A percentile compares a stretch with the other conserved stretches of the same genome.
Evolutionary conservation across 2,888 invertebrate genomes (phyloP).

Genomic region (Leistus spinibarbis): DNA sequence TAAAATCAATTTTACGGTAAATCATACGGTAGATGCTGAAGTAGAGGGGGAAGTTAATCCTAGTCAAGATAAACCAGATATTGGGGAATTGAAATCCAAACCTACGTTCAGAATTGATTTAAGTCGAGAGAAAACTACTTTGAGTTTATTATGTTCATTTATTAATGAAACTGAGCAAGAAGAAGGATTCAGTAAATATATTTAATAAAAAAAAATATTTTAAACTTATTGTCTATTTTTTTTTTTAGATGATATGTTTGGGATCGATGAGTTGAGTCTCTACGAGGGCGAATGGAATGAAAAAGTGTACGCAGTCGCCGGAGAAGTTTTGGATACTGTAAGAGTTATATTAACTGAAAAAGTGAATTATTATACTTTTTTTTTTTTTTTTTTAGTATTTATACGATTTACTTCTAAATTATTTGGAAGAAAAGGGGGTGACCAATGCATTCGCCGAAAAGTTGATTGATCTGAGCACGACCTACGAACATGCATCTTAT

Average conservation of each 20-base stretch:
- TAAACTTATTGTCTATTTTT: conserved; percentile 3
- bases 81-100: conserved; percentile 86
- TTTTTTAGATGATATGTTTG: conserved; percentile 82
- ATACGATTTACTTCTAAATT: conserved; percentile 92
- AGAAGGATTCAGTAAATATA: conserved; percentile 71
- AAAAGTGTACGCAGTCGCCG: conserved; percentile 87
- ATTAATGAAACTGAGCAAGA: conserved; percentile 66
- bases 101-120: conserved; percentile 92
- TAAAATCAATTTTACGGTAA: conserved; percentile 86
- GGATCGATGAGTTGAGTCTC: conserved; percentile 91
- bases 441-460: conserved; percentile 92
- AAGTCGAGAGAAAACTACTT: conserved; percentile 73
- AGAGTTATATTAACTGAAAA: too few species aligned
- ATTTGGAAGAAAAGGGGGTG: conserved; percentile 94
- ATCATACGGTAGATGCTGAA: conserved; percentile 91
- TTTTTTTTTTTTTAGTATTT: conserved; percentile 72
- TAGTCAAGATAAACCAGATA: conserved; percentile 71
- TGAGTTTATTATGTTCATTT: conserved; percentile 87
- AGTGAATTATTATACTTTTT: background rate
- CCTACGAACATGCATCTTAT: conserved; percentile 92
- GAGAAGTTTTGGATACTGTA: conserved; percentile 94
- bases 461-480: conserved; percentile 85
- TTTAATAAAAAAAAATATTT: conserved; percentile 23
- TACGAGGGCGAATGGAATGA: conserved; percentile 88
- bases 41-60: conserved; percentile 69